phyloP scores from a whole-genome alignment of 1,140 invertebrate genomes.

The Platyura marginata region DNA sequence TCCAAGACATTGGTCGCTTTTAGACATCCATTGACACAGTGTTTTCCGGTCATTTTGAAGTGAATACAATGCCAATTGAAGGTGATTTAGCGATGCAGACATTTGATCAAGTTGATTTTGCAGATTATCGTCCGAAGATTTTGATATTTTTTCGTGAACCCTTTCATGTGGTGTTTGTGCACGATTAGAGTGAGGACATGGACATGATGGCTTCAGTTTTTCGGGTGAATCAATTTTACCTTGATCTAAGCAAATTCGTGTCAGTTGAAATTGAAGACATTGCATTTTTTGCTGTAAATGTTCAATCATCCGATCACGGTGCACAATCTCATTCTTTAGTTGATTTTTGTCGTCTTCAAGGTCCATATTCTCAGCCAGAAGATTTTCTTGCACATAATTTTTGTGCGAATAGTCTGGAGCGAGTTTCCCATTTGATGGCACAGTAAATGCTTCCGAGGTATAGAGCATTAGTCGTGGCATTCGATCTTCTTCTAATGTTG shows the following conservation, averaged over 20 bases:
- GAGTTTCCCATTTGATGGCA: slow-evolving; percentile 14
- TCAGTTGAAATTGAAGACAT: too few species aligned
- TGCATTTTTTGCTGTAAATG: too few species aligned
- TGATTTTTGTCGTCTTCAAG: too few species aligned
- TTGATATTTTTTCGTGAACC: neutral
- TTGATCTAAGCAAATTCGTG: too few species aligned
- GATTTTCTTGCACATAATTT: slow-evolving; percentile 38
- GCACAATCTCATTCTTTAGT: too few species aligned
- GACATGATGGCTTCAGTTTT: slow-evolving; percentile 22
- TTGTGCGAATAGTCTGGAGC: slow-evolving; percentile 33
- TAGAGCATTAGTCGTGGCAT: slow-evolving; percentile 3
- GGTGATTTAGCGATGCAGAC: neutral
- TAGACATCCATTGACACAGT: neutral
- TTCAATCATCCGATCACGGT: too few species aligned
- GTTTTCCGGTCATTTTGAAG: neutral
- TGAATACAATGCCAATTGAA: neutral
- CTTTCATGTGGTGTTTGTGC: neutral
- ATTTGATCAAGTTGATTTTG: neutral
- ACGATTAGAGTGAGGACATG: neutral
- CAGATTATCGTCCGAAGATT: neutral
- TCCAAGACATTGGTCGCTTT: neutral
- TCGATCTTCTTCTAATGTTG: neutral
- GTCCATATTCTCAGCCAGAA: slow-evolving; percentile 36
- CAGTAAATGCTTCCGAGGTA: neutral
- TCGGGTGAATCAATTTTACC: too few species aligned